Conservation (phyloP, 2,797 vertebrate genomes). For the Poeciliopsis infans region DNA sequence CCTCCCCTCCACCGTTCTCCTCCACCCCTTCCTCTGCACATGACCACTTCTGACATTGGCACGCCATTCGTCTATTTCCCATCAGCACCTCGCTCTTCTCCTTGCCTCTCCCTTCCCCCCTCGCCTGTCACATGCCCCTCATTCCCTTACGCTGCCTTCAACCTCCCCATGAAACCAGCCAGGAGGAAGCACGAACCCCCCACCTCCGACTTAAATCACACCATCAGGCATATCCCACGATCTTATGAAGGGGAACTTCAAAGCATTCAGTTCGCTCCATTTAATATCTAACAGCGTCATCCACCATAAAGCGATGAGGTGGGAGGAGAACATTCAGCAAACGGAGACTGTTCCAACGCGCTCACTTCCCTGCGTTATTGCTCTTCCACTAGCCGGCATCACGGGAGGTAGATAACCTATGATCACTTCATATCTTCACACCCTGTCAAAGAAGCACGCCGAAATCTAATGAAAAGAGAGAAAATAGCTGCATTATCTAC, state of each 20-base stretch:
- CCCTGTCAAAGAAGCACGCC: slow-evolving; percentile 27
- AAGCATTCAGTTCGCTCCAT: slow-evolving; percentile 55
- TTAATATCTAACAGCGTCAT: slow-evolving; percentile 66
- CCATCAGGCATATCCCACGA: slow-evolving; percentile 52
- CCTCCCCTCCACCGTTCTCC: slow-evolving; percentile 61
- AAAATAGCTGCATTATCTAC: slow-evolving; percentile 54
- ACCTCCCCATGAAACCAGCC: slow-evolving; percentile 35
- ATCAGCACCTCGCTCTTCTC: slow-evolving; percentile 68
- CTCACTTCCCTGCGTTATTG: slow-evolving; percentile 54
- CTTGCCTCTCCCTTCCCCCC: slow-evolving; percentile 45
- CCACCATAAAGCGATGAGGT: slow-evolving; percentile 62
- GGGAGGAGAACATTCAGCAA: slow-evolving; percentile 57
- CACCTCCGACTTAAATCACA: slow-evolving; percentile 30
- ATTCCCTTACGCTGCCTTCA: slow-evolving; percentile 36
- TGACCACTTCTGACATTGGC: slow-evolving; percentile 78
- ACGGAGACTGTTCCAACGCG: slow-evolving; percentile 39
- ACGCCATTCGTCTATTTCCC: slow-evolving; percentile 80
- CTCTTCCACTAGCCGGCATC: slow-evolving; percentile 47
- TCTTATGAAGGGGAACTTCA: slow-evolving; percentile 61
- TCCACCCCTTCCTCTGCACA: slow-evolving; percentile 68
- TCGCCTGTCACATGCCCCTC: slow-evolving; percentile 31
- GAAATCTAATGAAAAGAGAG: slow-evolving; percentile 42
- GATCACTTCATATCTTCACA: slow-evolving; percentile 38
- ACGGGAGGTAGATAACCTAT: slow-evolving; percentile 42
- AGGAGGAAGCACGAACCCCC: slow-evolving; percentile 16